These are phyloP conservation scores for Patella vulgata DNA, from an alignment of 1,140 invertebrate genomes.

Conservation along the genomic window DNA sequence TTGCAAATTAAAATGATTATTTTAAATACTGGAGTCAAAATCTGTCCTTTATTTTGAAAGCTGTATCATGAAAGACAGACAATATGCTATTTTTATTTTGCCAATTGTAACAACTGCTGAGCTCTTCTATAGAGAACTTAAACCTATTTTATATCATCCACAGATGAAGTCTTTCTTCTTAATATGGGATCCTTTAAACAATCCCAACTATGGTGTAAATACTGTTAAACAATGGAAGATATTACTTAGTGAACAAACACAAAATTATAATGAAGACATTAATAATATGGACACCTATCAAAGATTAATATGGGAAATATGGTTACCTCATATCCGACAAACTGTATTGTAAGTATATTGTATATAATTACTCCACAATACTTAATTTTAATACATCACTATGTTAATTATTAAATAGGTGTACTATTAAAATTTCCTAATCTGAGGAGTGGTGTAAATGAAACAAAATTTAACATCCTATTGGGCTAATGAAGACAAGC, in stretches of 20 bases:
- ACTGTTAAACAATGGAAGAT: constrained; percentile 78
- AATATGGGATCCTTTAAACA: constrained; percentile 79
- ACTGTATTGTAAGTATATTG: constrained; percentile 75
- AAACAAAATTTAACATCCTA: too few species aligned
- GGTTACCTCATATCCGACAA: constrained; percentile 83
- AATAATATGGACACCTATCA: constrained; percentile 79
- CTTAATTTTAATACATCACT: neutral
- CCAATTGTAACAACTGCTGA: too few species aligned
- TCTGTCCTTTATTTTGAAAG: constrained; percentile 3
- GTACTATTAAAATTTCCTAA: too few species aligned
- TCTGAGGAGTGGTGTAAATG: too few species aligned
- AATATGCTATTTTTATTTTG: too few species aligned
- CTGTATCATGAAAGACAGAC: too few species aligned
- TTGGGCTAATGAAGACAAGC: too few species aligned
- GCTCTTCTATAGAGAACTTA: too few species aligned
- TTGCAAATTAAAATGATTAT: neutral
- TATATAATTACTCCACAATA: neutral
- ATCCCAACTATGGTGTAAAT: constrained; percentile 73
- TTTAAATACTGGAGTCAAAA: neutral
- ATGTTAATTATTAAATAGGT: constrained; percentile 33
- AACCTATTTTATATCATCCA: constrained; percentile 12
- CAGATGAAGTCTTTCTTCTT: constrained; percentile 75
- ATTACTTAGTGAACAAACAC: constrained; percentile 52
- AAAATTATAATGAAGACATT: constrained; percentile 30
- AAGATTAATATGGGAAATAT: constrained; percentile 85